These are phyloP conservation scores for Helicoverpa zea DNA, from an alignment of 1,140 invertebrate genomes.

Conservation along the genomic window DNA sequence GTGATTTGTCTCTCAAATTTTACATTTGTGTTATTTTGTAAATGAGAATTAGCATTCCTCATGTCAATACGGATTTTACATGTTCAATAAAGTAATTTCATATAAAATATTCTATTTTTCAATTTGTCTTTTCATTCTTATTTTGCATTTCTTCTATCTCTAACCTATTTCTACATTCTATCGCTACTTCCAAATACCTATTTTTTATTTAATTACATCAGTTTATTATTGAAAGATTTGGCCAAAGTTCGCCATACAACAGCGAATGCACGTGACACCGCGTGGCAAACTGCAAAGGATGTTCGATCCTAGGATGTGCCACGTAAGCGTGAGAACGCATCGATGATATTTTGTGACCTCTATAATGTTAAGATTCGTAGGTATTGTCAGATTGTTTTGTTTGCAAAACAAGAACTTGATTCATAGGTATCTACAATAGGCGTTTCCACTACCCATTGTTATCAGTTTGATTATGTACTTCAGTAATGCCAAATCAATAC, in stretches of 20 bases:
- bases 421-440: not conserved
- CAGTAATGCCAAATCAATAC: not conserved
- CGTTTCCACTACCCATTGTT: constrained; percentile 3
- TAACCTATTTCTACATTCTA: not conserved
- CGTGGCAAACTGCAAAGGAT: constrained; percentile 27
- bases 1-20: constrained; percentile 87
- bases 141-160: not conserved
- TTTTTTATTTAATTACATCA: not conserved
- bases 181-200: not conserved
- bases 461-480: not conserved
- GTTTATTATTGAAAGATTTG: not conserved
- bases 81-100: constrained; percentile 88
- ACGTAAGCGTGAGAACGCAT: not conserved
- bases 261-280: not conserved
- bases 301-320: not conserved
- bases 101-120: constrained; percentile 83
- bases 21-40: constrained; percentile 87
- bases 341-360: not conserved
- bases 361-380: not conserved
- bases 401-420: constrained; percentile 18
- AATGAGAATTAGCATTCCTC: constrained; percentile 87
- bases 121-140: constrained; percentile 65
- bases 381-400: constrained; percentile 2
- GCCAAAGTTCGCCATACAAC: not conserved
- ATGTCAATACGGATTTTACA: constrained; percentile 87